Evolutionary conservation across 2,797 vertebrate species (phyloP).

Genomic region (Myotis pilosus): DNA sequence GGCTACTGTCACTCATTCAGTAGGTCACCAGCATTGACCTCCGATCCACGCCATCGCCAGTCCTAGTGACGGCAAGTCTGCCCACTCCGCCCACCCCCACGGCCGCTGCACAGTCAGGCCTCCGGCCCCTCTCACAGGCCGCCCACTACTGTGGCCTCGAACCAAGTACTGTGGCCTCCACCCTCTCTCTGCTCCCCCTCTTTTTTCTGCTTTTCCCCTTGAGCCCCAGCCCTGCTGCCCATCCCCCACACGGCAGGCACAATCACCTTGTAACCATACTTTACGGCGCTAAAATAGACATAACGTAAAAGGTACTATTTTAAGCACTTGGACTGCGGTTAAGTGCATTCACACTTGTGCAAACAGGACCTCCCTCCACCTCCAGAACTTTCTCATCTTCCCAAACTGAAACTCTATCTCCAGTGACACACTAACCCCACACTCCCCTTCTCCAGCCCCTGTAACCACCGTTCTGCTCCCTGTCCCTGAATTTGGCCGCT

Average conservation of each 20-base stretch:
- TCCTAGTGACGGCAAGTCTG: not conserved
- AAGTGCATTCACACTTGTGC: not conserved
- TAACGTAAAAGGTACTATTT: not conserved
- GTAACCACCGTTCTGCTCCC: not conserved
- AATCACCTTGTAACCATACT: not conserved
- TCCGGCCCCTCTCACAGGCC: not conserved
- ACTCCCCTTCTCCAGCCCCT: too few species aligned
- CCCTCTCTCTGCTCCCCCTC: not conserved
- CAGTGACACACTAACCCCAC: too few species aligned
- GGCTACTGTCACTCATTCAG: not conserved
- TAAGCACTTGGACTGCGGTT: not conserved
- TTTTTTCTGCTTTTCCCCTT: not conserved
- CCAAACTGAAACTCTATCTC: not conserved
- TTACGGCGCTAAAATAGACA: not conserved
- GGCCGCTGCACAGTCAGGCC: not conserved
- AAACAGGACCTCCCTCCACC: too few species aligned
- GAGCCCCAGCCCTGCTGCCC: not conserved
- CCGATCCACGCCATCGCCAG: not conserved
- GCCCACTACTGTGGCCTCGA: not conserved
- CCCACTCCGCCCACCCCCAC: not conserved
- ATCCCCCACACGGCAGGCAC: not conserved
- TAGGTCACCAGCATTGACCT: not conserved
- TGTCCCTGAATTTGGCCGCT: not conserved
- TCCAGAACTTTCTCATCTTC: not conserved
- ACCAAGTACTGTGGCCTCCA: not conserved